Percentiles rank a stretch among this genome's conserved stretches.
Evolutionary conservation across 2,797 vertebrate species (phyloP).

Genomic region (Urosaurus nigricauda): DNA sequence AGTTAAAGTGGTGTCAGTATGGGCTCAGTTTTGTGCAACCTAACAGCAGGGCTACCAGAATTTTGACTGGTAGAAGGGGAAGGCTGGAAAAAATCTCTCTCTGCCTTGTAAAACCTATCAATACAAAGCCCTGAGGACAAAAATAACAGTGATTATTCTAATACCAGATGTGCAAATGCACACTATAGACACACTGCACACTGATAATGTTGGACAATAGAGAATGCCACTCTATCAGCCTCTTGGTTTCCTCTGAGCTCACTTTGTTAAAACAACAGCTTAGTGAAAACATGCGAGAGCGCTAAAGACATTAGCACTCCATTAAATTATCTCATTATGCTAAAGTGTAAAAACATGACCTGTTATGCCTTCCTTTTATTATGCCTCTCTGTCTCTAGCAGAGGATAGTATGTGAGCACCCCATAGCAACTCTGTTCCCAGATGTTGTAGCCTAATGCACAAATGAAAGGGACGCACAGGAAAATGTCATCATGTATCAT

Average conservation of each 20-base stretch:
- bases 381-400: constrained; percentile 6
- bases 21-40: too few species aligned
- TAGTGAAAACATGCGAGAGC: constrained; percentile 22
- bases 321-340: constrained; percentile 62
- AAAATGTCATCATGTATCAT: constrained; percentile 30
- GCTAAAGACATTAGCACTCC: constrained; percentile 45
- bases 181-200: neutral
- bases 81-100: neutral
- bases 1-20: too few species aligned
- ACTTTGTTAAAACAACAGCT: constrained; percentile 32
- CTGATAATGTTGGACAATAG: constrained; percentile 37
- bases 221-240: constrained; percentile 15
- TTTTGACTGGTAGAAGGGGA: neutral
- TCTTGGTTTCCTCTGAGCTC: constrained; percentile 47
- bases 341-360: constrained; percentile 42
- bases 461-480: constrained; percentile 27
- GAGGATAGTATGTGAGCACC: constrained; percentile 7
- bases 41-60: neutral
- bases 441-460: constrained; percentile 24
- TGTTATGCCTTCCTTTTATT: constrained; percentile 48
- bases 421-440: neutral
- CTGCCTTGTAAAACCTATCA: neutral
- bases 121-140: neutral
- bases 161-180: neutral
- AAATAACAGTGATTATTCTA: neutral